Conservation (phyloP, 2,888 invertebrate species). For the Tetranychus piercei region DNA sequence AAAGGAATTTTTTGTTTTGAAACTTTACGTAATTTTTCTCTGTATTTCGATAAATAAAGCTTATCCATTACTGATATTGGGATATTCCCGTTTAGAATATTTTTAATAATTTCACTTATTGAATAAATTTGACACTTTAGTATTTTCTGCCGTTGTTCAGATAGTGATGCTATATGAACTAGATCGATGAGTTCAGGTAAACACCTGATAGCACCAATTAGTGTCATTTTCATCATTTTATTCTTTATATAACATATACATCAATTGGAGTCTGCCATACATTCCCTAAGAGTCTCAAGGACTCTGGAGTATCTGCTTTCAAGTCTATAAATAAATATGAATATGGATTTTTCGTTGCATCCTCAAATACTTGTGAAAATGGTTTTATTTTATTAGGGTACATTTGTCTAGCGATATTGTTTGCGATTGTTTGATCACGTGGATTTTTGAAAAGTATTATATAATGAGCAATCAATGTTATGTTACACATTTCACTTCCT, state of each 20-base stretch:
- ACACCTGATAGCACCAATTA: no score
- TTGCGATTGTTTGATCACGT: not conserved
- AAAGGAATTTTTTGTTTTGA: not conserved
- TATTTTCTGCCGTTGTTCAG: not conserved
- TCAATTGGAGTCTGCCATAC: not conserved
- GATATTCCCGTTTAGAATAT: slow-evolving; percentile 3
- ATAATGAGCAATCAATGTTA: not conserved
- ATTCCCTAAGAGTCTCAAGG: not conserved
- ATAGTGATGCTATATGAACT: not conserved
- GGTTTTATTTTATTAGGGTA: not conserved
- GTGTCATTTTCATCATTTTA: no score
- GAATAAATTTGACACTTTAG: not conserved
- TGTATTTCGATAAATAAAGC: not conserved
- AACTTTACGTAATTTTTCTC: not conserved
- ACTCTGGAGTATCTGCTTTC: not conserved
- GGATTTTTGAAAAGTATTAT: not conserved
- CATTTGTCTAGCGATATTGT: not conserved
- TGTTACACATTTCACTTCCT: not conserved
- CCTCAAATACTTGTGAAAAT: not conserved
- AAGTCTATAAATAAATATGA: not conserved
- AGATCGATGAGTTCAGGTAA: no score
- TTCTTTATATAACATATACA: not conserved
- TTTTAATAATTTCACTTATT: not conserved
- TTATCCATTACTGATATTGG: not conserved
- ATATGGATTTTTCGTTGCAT: not conserved